These are phyloP conservation scores for Lucinisca nassula DNA, from an alignment of 2,888 invertebrate genomes.

Conservation along the genomic window DNA sequence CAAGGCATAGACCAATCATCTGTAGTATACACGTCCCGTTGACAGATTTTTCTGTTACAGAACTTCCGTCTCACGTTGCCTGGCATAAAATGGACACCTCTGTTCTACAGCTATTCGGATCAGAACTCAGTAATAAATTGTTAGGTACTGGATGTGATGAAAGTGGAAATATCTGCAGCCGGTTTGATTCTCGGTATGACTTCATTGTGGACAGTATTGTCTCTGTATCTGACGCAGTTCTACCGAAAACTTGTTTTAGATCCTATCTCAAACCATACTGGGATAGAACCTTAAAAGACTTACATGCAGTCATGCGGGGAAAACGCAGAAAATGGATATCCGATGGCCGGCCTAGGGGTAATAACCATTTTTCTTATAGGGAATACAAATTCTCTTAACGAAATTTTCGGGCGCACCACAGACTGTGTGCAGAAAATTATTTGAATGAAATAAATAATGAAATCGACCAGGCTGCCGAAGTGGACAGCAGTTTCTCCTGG, in stretches of 20 bases:
- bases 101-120: too few relatives aligned
- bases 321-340: not conserved
- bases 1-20: slow-evolving; percentile 4
- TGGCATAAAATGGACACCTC: too few relatives aligned
- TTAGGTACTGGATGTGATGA: too few relatives aligned
- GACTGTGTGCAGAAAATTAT: not conserved
- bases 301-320: not conserved
- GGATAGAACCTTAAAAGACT: not conserved
- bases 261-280: not conserved
- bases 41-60: too few relatives aligned
- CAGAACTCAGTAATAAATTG: too few relatives aligned
- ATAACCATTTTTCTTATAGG: not conserved
- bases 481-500: not conserved
- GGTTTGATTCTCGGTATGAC: too few relatives aligned
- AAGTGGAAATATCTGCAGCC: too few relatives aligned
- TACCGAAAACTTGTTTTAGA: not conserved
- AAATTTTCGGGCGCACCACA: not conserved
- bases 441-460: not conserved
- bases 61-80: not conserved
- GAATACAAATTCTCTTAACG: not conserved
- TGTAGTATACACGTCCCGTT: not conserved
- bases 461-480: not conserved
- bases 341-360: not conserved
- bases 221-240: not conserved
- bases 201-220: not conserved